Conservation (phyloP, 2,888 invertebrate genomes). For the Lumbricus terrestris region DNA sequence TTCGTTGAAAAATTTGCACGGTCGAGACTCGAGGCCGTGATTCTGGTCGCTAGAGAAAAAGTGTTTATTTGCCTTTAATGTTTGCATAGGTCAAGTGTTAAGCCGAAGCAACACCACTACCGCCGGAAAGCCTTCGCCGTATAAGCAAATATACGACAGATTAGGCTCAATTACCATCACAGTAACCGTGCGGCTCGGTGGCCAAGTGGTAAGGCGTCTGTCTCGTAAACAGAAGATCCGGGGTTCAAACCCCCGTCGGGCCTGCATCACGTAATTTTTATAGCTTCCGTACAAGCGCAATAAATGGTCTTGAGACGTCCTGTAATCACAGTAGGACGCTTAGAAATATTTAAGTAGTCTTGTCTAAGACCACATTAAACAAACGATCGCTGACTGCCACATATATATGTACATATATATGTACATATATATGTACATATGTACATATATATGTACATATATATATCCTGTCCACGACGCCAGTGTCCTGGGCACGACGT, state of each 20-base stretch:
- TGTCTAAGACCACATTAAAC: neutral
- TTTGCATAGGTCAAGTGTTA: neutral
- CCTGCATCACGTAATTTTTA: neutral
- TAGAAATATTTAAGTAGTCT: neutral
- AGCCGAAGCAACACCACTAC: neutral
- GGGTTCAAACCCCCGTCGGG: neutral
- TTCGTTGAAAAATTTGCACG: too few relatives aligned
- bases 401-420: too few relatives aligned
- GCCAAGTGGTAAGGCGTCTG: constrained; percentile 3
- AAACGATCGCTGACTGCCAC: neutral
- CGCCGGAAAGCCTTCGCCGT: neutral
- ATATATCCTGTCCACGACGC: too few relatives aligned
- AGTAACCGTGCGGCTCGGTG: neutral
- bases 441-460: too few relatives aligned
- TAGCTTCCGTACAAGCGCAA: neutral
- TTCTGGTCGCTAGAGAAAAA: too few relatives aligned
- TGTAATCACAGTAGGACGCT: neutral
- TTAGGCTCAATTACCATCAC: neutral
- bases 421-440: too few relatives aligned
- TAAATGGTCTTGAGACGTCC: neutral
- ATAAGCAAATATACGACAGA: neutral
- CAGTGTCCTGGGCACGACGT: too few relatives aligned
- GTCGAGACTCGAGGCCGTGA: too few relatives aligned
- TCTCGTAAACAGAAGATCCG: neutral
- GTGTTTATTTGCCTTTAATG: neutral